A percentile compares a stretch with the other conserved stretches of the same genome.
These are phyloP conservation scores for Diabrotica virgifera DNA, from an alignment of 1,140 invertebrate genomes.

Conservation along the genomic window DNA sequence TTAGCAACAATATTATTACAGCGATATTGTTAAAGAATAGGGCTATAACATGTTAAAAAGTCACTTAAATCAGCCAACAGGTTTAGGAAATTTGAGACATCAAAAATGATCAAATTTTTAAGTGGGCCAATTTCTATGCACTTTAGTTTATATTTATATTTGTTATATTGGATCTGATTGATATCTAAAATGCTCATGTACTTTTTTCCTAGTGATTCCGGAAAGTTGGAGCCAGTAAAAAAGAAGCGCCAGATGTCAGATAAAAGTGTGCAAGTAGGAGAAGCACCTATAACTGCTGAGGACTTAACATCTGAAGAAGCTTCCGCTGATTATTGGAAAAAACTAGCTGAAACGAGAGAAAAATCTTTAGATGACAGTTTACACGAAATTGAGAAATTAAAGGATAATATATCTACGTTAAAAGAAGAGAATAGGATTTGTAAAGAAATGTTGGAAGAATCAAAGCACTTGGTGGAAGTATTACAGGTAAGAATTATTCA, in stretches of 20 bases:
- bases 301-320: slow-evolving; percentile 64
- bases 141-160: no score
- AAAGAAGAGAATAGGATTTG: slow-evolving; percentile 61
- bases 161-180: background rate
- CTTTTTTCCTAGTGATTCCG: slow-evolving; percentile 10
- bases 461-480: slow-evolving; percentile 62
- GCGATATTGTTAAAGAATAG: no score
- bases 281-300: slow-evolving; percentile 53
- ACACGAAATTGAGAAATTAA: slow-evolving; percentile 60
- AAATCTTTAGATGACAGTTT: slow-evolving; percentile 63
- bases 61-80: no score
- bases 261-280: slow-evolving; percentile 56
- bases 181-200: background rate
- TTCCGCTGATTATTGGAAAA: slow-evolving; percentile 67
- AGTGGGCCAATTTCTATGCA: no score
- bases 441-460: slow-evolving; percentile 66
- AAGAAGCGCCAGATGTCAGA: slow-evolving; percentile 36
- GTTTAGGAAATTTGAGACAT: no score
- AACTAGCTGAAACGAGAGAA: slow-evolving; percentile 62
- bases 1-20: no score
- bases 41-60: no score
- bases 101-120: no score
- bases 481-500: slow-evolving; percentile 55
- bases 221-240: slow-evolving; percentile 16
- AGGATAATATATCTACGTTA: slow-evolving; percentile 55